Conservation (phyloP, 2,797 vertebrate genomes). For the Ctenochaetus hawaiiensis region DNA sequence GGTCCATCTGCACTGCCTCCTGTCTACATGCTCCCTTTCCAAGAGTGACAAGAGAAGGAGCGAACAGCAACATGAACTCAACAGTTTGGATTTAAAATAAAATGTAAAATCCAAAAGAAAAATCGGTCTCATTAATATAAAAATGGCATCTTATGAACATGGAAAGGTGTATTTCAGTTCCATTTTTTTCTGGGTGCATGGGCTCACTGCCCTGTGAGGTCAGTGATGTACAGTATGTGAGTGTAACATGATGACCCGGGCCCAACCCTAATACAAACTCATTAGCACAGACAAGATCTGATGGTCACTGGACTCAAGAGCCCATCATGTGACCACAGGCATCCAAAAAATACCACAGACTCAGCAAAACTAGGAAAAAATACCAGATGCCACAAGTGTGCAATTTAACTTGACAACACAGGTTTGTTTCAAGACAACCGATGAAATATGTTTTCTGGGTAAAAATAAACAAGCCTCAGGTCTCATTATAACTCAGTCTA, state of each 20-base stretch:
- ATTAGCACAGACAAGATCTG: constrained; percentile 25
- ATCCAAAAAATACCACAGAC: background rate
- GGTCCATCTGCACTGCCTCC: background rate
- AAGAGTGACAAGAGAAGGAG: background rate
- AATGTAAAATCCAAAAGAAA: background rate
- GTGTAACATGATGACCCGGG: constrained; percentile 40
- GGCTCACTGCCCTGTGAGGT: background rate
- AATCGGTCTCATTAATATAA: background rate
- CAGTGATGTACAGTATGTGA: constrained; percentile 3
- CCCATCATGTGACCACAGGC: constrained; percentile 9
- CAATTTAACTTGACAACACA: background rate
- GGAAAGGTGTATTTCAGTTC: background rate
- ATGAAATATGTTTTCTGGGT: background rate
- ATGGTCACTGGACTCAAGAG: background rate
- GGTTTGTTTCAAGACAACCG: background rate
- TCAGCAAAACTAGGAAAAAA: background rate
- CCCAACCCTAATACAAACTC: constrained; percentile 15
- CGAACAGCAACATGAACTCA: background rate
- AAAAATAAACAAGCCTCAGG: background rate
- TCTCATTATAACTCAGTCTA: background rate
- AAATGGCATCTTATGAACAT: background rate
- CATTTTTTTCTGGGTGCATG: background rate
- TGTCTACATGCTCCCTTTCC: background rate
- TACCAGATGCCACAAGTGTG: background rate
- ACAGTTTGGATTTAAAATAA: background rate